These are phyloP conservation scores for Phrynocephalus guinanensis DNA, from an alignment of 2,797 vertebrate species.

Conservation along the genomic window DNA sequence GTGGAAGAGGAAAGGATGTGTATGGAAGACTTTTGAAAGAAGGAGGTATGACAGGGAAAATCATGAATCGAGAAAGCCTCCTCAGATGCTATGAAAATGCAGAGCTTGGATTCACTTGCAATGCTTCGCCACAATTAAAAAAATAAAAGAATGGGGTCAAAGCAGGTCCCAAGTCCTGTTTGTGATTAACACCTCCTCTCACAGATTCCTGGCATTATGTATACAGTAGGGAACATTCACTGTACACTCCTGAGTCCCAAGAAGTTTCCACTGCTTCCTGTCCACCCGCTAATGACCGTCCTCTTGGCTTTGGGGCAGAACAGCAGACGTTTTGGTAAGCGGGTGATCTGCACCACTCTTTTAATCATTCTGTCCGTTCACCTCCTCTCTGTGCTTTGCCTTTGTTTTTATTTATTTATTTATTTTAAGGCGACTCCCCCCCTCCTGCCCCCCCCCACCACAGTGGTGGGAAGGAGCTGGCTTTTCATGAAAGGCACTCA, in stretches of 20 bases:
- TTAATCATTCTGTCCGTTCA: no score
- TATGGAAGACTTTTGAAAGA: background rate
- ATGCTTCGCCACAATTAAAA: background rate
- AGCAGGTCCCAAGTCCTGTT: background rate
- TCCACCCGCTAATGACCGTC: background rate
- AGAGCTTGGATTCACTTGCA: background rate
- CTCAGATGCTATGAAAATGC: background rate
- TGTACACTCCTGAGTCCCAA: accelerated
- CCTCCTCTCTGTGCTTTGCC: background rate
- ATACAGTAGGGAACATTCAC: accelerated
- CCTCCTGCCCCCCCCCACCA: background rate
- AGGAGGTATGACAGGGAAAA: background rate
- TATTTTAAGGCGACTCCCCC: background rate
- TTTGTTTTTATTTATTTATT: conserved; percentile 23
- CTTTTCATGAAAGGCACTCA: conserved; percentile 44
- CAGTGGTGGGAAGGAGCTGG: conserved; percentile 56
- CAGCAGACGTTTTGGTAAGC: background rate
- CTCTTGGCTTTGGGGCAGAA: background rate
- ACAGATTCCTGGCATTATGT: background rate
- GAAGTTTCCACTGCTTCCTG: background rate
- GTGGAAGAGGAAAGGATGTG: background rate
- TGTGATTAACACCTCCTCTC: background rate
- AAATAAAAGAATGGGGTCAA: background rate
- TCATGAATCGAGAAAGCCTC: background rate
- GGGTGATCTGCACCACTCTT: background rate